phyloP scores from a whole-genome alignment of 2,888 invertebrate species.

The Ectropis crepuscularia region DNA sequence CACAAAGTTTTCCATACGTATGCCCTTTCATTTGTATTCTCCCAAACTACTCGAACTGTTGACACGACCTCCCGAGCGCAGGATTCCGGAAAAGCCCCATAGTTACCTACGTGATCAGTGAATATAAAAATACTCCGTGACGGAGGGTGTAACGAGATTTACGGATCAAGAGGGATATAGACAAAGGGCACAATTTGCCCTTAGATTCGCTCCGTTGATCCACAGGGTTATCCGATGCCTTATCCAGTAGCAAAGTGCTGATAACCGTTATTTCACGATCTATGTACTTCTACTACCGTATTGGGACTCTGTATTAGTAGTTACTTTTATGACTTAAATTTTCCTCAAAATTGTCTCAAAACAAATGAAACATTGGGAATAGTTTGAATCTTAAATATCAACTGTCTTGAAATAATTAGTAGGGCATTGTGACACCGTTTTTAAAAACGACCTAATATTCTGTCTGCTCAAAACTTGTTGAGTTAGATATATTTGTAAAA shows the following conservation, averaged over 20 bases:
- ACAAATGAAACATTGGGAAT: too few species aligned
- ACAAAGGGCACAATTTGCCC: conserved; percentile 69
- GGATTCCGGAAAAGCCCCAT: conserved; percentile 19
- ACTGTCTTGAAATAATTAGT: too few species aligned
- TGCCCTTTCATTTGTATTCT: conserved; percentile 10
- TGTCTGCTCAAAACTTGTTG: too few species aligned
- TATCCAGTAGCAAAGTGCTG: conserved; percentile 52
- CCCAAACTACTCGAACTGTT: conserved; percentile 11
- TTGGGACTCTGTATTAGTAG: neutral
- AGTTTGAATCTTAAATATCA: too few species aligned
- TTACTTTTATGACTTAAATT: too few species aligned
- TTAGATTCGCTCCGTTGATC: conserved; percentile 68
- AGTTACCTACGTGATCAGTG: conserved; percentile 46
- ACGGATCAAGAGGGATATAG: conserved; percentile 59
- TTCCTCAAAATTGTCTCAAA: too few species aligned
- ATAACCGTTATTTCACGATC: conserved; percentile 13
- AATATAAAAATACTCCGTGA: conserved; percentile 62
- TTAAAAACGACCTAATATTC: too few species aligned
- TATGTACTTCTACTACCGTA: conserved; percentile 15
- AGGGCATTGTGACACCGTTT: too few species aligned
- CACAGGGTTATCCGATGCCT: conserved; percentile 43
- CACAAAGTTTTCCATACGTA: neutral
- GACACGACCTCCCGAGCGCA: conserved; percentile 13
- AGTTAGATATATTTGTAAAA: too few species aligned
- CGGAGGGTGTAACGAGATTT: conserved; percentile 65